Conservation (phyloP, 2,888 invertebrate species). For the Drosophila neotestacea region DNA sequence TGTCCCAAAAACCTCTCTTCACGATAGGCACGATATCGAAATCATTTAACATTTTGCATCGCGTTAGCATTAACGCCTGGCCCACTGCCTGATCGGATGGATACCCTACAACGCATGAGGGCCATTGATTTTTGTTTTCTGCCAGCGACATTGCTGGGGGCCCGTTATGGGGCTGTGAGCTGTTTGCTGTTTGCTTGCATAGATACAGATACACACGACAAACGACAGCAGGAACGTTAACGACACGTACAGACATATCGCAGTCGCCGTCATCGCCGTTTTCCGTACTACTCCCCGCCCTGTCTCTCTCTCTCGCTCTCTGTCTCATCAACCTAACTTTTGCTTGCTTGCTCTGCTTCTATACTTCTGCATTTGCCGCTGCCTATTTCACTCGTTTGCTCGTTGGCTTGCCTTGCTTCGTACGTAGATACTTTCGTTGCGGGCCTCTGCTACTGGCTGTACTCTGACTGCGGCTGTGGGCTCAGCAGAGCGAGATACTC, state of each 20-base stretch:
- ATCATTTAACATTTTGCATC: slow-evolving; percentile 30
- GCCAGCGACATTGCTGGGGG: slow-evolving; percentile 37
- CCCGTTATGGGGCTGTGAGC: slow-evolving; percentile 36
- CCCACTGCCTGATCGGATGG: slow-evolving; percentile 41
- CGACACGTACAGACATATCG: slow-evolving; percentile 48
- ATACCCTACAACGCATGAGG: slow-evolving; percentile 44
- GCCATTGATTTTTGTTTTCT: slow-evolving; percentile 48
- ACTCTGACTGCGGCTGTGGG: slow-evolving; percentile 55
- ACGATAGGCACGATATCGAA: slow-evolving; percentile 25
- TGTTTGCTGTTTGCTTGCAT: slow-evolving; percentile 58
- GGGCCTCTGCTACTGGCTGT: slow-evolving; percentile 58
- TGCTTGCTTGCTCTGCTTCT: slow-evolving; percentile 21
- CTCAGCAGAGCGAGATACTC: slow-evolving; percentile 60
- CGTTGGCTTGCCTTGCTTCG: slow-evolving; percentile 47
- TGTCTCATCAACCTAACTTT: not conserved
- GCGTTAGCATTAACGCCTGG: slow-evolving; percentile 37
- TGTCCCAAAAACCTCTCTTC: not conserved
- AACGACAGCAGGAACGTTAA: slow-evolving; percentile 15
- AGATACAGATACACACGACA: slow-evolving; percentile 57
- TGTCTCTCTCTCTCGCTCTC: not conserved
- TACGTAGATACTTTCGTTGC: slow-evolving; percentile 50
- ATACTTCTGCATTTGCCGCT: slow-evolving; percentile 36
- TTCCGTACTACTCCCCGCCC: not conserved
- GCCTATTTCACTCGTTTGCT: slow-evolving; percentile 60
- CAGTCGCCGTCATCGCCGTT: slow-evolving; percentile 48